Evolutionary conservation across 2,888 invertebrate genomes (phyloP).

Genomic region (Nomada lathburiana): DNA sequence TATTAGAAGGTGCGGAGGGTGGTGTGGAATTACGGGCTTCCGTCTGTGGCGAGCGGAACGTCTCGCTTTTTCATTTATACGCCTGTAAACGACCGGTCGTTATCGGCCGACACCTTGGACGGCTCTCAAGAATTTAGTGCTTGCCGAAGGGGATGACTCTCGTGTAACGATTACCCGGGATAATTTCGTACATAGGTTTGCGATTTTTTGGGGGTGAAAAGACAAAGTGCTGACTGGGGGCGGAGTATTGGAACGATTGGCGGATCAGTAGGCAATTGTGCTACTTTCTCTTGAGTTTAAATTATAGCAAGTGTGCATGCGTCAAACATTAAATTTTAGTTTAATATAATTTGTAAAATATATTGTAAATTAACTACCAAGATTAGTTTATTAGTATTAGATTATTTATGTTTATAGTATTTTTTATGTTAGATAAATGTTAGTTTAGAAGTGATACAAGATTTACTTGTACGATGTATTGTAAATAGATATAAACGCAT

Average conservation of each 20-base stretch:
- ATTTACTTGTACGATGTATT: too few relatives aligned
- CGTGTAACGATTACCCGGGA: constrained; percentile 68
- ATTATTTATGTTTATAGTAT: too few relatives aligned
- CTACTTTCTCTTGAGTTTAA: not conserved
- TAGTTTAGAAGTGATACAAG: too few relatives aligned
- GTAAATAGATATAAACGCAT: too few relatives aligned
- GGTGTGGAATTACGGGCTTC: constrained; percentile 72
- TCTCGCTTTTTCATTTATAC: constrained; percentile 75
- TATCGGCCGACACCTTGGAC: constrained; percentile 72
- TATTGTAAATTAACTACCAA: too few relatives aligned
- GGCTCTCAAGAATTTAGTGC: constrained; percentile 73
- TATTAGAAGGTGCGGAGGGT: constrained; percentile 71
- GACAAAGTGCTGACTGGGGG: not conserved
- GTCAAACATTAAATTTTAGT: too few relatives aligned
- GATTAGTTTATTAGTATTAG: too few relatives aligned
- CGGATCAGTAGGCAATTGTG: constrained; percentile 9
- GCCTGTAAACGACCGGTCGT: constrained; percentile 73
- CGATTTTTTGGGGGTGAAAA: constrained; percentile 40
- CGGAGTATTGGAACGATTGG: not conserved
- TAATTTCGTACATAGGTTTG: constrained; percentile 64
- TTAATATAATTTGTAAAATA: too few relatives aligned
- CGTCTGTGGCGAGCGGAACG: constrained; percentile 59
- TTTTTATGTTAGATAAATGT: too few relatives aligned
- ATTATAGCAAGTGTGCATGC: too few relatives aligned
- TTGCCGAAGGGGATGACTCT: constrained; percentile 60